Percentiles rank a stretch among this genome's conserved stretches.
Evolutionary conservation across 2,113 vertebrate genomes (phyloP).

Genomic region (Symphodus melops): DNA sequence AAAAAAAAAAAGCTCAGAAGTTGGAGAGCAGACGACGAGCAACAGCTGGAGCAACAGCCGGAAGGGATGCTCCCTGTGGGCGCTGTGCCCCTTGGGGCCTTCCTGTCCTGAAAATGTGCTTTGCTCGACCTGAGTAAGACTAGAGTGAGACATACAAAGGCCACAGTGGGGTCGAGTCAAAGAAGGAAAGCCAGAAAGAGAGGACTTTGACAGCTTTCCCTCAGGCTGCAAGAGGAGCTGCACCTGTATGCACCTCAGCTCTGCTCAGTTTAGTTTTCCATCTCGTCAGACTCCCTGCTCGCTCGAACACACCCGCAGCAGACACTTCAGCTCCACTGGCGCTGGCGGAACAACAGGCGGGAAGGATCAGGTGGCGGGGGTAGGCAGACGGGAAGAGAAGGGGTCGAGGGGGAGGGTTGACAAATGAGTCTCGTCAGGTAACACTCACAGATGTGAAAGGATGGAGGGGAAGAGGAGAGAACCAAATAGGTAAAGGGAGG

Average conservation of each 20-base stretch:
- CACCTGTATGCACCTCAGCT: conserved; percentile 66
- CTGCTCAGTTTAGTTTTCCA: conserved; percentile 55
- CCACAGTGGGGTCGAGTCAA: conserved; percentile 36
- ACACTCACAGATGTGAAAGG: conserved; percentile 64
- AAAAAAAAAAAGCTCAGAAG: conserved; percentile 31
- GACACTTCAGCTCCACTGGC: conserved; percentile 41
- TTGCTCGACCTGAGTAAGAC: conserved; percentile 26
- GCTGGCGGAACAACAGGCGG: conserved; percentile 47
- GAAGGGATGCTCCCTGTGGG: conserved; percentile 45
- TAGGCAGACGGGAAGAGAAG: conserved; percentile 40
- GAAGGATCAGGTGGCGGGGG: conserved; percentile 73
- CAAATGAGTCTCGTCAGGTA: conserved; percentile 78
- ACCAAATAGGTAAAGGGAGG: conserved; percentile 34
- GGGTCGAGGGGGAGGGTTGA: conserved; percentile 55
- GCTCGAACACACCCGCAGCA: conserved; percentile 27
- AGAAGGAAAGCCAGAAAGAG: conserved; percentile 44
- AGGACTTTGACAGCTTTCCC: conserved; percentile 67
- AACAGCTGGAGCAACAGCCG: conserved; percentile 66
- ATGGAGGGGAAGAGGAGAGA: conserved; percentile 42
- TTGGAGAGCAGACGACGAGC: conserved; percentile 43
- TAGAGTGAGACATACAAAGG: conserved; percentile 39
- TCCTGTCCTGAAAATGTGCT: conserved; percentile 40
- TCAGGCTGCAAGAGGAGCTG: conserved; percentile 58
- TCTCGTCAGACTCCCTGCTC: conserved; percentile 27
- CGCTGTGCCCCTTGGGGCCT: conserved; percentile 34